These are phyloP conservation scores for Meganola albula DNA, from an alignment of 2,888 invertebrate genomes.

Conservation along the genomic window DNA sequence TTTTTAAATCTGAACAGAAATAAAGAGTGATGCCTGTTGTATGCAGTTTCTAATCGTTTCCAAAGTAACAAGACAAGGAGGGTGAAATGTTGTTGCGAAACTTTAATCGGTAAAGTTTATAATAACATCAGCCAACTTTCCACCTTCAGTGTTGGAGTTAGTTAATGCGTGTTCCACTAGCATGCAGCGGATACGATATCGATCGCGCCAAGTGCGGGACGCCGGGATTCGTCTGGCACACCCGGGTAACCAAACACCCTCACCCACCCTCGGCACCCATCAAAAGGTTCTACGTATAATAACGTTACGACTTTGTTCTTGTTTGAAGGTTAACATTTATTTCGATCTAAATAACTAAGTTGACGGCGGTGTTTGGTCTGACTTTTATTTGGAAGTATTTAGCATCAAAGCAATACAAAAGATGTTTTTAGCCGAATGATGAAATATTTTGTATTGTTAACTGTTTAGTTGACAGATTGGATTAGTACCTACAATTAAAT, in stretches of 20 bases:
- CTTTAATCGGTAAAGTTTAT: slow-evolving; percentile 71
- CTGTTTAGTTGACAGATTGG: slow-evolving; percentile 7
- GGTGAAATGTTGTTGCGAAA: slow-evolving; percentile 46
- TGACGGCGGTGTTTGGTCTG: slow-evolving; percentile 19
- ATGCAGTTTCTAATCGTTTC: too few species aligned
- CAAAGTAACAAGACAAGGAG: too few species aligned
- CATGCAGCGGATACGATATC: slow-evolving; percentile 70
- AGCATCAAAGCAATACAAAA: too few species aligned
- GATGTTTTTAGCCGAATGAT: too few species aligned
- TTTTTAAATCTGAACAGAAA: too few species aligned
- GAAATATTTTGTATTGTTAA: too few species aligned
- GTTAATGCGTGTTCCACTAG: slow-evolving; percentile 70
- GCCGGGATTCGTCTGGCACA: slow-evolving; percentile 70
- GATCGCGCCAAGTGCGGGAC: slow-evolving; percentile 69
- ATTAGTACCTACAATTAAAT: slow-evolving; percentile 8
- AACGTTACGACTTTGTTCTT: slow-evolving; percentile 70
- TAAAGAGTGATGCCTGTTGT: slow-evolving; percentile 17
- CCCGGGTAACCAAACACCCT: slow-evolving; percentile 51
- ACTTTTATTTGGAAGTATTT: too few species aligned
- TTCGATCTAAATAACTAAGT: slow-evolving; percentile 50
- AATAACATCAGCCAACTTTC: slow-evolving; percentile 71
- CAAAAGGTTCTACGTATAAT: slow-evolving; percentile 57
- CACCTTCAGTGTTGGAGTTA: slow-evolving; percentile 59
- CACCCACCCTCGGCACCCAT: slow-evolving; percentile 36
- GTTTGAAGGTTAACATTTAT: slow-evolving; percentile 75